These are phyloP conservation scores for Dicerorhinus sumatrensis DNA, from an alignment of 2,113 vertebrate species.

Conservation along the genomic window DNA sequence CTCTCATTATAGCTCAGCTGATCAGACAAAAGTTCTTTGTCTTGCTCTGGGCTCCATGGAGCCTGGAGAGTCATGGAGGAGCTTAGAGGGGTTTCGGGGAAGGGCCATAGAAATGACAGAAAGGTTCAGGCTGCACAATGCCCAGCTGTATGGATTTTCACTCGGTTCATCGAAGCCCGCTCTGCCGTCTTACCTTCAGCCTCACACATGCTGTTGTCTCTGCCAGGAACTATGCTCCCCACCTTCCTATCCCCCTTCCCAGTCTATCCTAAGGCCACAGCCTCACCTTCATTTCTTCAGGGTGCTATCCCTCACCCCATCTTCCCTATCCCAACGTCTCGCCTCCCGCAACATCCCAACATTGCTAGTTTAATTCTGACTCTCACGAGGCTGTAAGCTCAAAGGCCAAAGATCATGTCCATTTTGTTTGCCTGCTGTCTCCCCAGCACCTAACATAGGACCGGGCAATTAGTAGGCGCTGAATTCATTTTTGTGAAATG, in stretches of 20 bases:
- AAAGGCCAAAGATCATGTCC: neutral
- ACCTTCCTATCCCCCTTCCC: neutral
- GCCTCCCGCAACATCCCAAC: neutral
- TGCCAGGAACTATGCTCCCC: neutral
- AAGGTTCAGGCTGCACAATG: too few relatives aligned
- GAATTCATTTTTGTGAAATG: neutral
- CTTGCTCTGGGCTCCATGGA: constrained; percentile 3
- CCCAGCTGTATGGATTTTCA: neutral
- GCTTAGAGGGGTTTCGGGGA: constrained; percentile 3
- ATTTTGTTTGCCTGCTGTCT: neutral
- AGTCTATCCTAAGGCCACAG: neutral
- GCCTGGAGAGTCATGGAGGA: neutral
- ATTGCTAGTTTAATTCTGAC: neutral
- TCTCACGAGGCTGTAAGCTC: neutral
- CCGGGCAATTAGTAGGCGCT: neutral
- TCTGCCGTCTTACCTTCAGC: too few relatives aligned
- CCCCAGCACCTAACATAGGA: neutral
- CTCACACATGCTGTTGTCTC: neutral
- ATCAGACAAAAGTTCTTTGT: constrained; percentile 61
- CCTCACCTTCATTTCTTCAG: neutral
- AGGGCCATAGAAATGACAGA: neutral
- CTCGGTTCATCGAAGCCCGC: rapidly evolving
- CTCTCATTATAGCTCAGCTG: constrained; percentile 14
- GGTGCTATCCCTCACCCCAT: neutral
- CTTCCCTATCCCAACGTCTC: neutral